Evolutionary conservation across 2,113 vertebrate genomes (phyloP).

Genomic region (Mola mola): DNA sequence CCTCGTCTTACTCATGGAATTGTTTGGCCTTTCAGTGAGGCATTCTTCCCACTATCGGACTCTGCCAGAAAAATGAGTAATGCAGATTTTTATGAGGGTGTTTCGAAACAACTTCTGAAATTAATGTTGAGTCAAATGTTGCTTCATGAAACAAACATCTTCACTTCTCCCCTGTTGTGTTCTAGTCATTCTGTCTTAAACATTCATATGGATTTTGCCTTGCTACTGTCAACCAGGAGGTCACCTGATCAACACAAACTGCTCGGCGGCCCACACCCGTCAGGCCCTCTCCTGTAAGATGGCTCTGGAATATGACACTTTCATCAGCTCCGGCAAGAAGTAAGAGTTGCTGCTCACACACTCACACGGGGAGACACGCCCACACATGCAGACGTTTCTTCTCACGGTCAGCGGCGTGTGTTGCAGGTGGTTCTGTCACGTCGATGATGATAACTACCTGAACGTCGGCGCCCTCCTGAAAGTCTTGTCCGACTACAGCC

Average conservation of each 20-base stretch:
- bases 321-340: conserved; percentile 89
- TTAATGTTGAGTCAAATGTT: not conserved
- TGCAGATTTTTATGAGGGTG: too few species aligned
- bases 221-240: conserved; percentile 72
- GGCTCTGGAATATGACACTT: conserved; percentile 90
- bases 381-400: not conserved
- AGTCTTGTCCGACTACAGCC: conserved; percentile 86
- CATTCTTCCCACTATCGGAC: conserved; percentile 26
- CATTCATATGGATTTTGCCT: not conserved
- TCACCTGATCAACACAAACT: conserved; percentile 90
- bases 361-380: not conserved
- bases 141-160: not conserved
- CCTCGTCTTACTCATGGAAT: conserved; percentile 26
- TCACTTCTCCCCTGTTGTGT: not conserved
- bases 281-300: conserved; percentile 96
- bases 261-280: conserved; percentile 89
- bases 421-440: conserved; percentile 93
- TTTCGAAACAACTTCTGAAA: too few species aligned
- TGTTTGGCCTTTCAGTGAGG: conserved; percentile 37
- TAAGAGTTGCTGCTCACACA: conserved; percentile 70
- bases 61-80: too few species aligned
- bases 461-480: conserved; percentile 84
- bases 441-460: conserved; percentile 94
- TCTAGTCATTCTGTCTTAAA: too few species aligned
- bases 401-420: not conserved